Conservation (phyloP, 2,888 invertebrate species). For the Andrena flavipes region DNA sequence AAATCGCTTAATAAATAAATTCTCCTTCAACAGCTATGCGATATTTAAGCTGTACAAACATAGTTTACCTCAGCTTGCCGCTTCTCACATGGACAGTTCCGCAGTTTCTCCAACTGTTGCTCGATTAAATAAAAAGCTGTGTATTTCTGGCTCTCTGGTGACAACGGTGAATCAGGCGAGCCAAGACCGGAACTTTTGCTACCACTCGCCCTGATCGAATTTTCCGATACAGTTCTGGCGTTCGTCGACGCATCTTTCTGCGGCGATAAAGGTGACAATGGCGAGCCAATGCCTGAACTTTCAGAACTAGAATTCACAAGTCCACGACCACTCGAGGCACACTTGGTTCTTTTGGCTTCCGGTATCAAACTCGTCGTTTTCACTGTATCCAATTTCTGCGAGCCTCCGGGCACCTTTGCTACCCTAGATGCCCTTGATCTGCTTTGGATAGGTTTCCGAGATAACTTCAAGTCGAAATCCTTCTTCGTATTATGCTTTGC, state of each 20-base stretch:
- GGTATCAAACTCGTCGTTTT: slow-evolving; percentile 74
- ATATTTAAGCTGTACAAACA: no score
- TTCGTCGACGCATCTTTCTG: slow-evolving; percentile 63
- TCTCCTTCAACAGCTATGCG: not conserved
- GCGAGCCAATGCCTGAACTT: slow-evolving; percentile 81
- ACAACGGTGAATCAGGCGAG: slow-evolving; percentile 77
- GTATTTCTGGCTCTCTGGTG: slow-evolving; percentile 79
- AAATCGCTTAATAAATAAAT: not conserved
- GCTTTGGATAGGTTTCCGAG: slow-evolving; percentile 65
- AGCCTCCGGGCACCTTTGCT: slow-evolving; percentile 22
- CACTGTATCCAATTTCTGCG: slow-evolving; percentile 1
- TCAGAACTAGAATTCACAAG: slow-evolving; percentile 80
- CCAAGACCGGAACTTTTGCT: slow-evolving; percentile 79
- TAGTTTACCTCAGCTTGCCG: slow-evolving; percentile 80
- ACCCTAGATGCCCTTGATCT: slow-evolving; percentile 46
- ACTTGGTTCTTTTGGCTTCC: slow-evolving; percentile 56
- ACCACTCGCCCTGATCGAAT: slow-evolving; percentile 69
- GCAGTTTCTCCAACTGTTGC: slow-evolving; percentile 76
- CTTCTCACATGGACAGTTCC: slow-evolving; percentile 79
- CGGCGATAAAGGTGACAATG: slow-evolving; percentile 79
- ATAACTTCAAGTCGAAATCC: slow-evolving; percentile 73
- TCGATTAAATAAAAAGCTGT: slow-evolving; percentile 79
- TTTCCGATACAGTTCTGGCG: slow-evolving; percentile 3
- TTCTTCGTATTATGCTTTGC: slow-evolving; percentile 61
- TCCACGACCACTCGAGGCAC: slow-evolving; percentile 57